These are phyloP conservation scores for Ecliptopera silaceata DNA, from an alignment of 2,888 invertebrate species.

Conservation along the genomic window DNA sequence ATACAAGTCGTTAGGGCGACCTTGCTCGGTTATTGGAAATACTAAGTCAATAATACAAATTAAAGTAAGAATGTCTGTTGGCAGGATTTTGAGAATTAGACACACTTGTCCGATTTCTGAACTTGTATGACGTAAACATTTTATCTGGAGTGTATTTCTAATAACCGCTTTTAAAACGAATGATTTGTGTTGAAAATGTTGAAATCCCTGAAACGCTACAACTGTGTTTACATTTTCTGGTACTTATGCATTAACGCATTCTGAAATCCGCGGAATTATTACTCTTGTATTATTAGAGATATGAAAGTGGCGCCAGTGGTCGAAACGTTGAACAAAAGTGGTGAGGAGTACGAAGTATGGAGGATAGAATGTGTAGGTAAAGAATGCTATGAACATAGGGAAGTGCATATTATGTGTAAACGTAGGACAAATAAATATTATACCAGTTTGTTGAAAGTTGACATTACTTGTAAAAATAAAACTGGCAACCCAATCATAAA, in stretches of 20 bases:
- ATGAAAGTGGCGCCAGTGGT: neutral
- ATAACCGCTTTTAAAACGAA: conserved; percentile 37
- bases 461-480: no score
- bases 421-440: no score
- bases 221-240: conserved; percentile 40
- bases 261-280: conserved; percentile 15
- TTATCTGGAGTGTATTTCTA: conserved; percentile 27
- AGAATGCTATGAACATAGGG: no score
- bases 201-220: conserved; percentile 34
- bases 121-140: conserved; percentile 35
- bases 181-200: conserved; percentile 38
- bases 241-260: conserved; percentile 19
- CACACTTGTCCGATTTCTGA: conserved; percentile 43
- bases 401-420: no score
- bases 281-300: neutral
- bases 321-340: neutral
- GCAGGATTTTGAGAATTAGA: conserved; percentile 35
- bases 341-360: no score
- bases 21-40: conserved; percentile 39
- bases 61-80: conserved; percentile 21
- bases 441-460: no score
- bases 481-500: no score
- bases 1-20: conserved; percentile 31
- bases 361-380: no score
- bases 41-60: conserved; percentile 27